Evolutionary conservation across 1,140 invertebrate species (phyloP).

Genomic region (Thalassaphorura encarpata): DNA sequence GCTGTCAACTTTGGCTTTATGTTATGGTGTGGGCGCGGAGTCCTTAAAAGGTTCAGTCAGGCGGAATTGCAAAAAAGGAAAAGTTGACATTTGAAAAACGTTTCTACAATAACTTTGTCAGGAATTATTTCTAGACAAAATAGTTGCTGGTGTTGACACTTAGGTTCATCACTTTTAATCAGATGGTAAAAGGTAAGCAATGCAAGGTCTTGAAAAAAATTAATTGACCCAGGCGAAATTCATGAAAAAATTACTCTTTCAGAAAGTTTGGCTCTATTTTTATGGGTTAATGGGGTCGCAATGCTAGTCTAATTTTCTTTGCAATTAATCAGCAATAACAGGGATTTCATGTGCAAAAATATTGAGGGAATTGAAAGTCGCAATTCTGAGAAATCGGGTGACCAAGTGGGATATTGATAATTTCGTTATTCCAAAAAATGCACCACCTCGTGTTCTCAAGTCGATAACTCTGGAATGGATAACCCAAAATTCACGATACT

Average conservation of each 20-base stretch:
- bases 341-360: background rate
- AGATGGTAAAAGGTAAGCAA: constrained; percentile 4
- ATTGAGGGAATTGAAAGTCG: background rate
- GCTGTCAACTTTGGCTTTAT: background rate
- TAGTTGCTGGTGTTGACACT: constrained; percentile 7
- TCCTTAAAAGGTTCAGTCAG: background rate
- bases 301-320: constrained; percentile 17
- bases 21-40: background rate
- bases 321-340: background rate
- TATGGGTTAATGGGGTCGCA: constrained; percentile 37
- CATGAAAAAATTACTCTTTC: constrained; percentile 13
- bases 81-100: background rate
- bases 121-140: background rate
- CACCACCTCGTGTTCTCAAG: no score
- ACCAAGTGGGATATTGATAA: background rate
- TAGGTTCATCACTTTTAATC: constrained; percentile 6
- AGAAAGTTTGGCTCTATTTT: constrained; percentile 34
- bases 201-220: constrained; percentile 1
- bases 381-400: background rate
- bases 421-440: background rate
- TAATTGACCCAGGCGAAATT: background rate
- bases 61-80: background rate
- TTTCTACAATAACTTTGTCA: background rate
- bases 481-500: background rate
- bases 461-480: background rate